These are phyloP conservation scores for Drosophila aldrichi DNA, from an alignment of 2,888 invertebrate species.

Conservation along the genomic window DNA sequence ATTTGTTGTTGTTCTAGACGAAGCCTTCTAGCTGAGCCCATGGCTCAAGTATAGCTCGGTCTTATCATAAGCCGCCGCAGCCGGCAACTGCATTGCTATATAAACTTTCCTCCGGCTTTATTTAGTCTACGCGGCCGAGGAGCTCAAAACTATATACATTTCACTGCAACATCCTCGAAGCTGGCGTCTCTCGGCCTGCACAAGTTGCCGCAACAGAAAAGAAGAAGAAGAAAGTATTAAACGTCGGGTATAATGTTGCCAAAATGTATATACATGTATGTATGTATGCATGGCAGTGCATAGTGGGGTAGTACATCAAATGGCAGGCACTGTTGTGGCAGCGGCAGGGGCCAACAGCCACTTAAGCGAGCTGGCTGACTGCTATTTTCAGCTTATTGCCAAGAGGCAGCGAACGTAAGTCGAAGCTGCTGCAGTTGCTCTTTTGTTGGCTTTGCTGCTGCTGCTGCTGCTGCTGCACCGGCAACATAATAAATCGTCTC, in stretches of 20 bases:
- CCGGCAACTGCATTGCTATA: slow-evolving; percentile 26
- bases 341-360: slow-evolving; percentile 60
- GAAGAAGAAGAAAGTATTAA: slow-evolving; percentile 76
- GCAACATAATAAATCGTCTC: slow-evolving; percentile 71
- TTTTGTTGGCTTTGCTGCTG: slow-evolving; percentile 10
- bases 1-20: slow-evolving; percentile 48
- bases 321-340: slow-evolving; percentile 21
- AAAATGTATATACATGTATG: slow-evolving; percentile 58
- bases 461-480: slow-evolving; percentile 23
- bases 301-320: slow-evolving; percentile 36
- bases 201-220: slow-evolving; percentile 65
- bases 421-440: slow-evolving; percentile 13
- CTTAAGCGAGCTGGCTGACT: slow-evolving; percentile 57
- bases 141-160: slow-evolving; percentile 56
- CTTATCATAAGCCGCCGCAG: slow-evolving; percentile 13
- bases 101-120: slow-evolving; percentile 60
- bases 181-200: slow-evolving; percentile 12
- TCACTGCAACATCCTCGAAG: slow-evolving; percentile 21
- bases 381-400: slow-evolving; percentile 66
- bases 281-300: slow-evolving; percentile 5
- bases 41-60: slow-evolving; percentile 29
- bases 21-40: slow-evolving; percentile 1
- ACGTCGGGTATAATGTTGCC: slow-evolving; percentile 68
- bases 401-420: slow-evolving; percentile 40
- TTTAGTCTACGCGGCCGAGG: slow-evolving; percentile 18